Evolutionary conservation across 2,888 invertebrate genomes (phyloP), one percentile per base, ranked within the genome.

Genomic region (Sceliomorpha sp.): DNA sequence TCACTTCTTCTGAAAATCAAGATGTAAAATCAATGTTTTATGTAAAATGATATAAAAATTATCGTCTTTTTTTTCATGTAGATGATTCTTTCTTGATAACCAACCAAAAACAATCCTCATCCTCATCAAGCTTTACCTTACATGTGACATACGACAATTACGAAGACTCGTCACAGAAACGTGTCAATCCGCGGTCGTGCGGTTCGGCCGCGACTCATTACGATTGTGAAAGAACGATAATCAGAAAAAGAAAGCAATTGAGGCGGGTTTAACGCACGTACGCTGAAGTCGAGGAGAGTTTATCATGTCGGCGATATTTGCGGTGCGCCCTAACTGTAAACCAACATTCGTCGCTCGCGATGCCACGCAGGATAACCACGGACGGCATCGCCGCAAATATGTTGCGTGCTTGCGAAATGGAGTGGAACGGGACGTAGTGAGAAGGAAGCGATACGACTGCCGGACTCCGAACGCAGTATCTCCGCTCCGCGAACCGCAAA

Each of bases 401-500:
- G 72, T 66, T 59, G 67, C 59, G 59, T 67, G 67, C 59, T 59
- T 17, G 53, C 48, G 59, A 59, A 55, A 59, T 67, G 59, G 59
- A 59, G 47, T 59, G 59, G 24, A 67, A 67, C 29, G 67, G 53
- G 48, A 32, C 48, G 29, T 53, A 59, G 67, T 59, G 67, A 47
- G 59, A 67, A 67, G 72, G 58, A 68, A 60, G 73, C 66, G 48
- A 34, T 68, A 71, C 66, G 71, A 68, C 73, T 74, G 55, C 53
- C 70, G 76, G 74, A 78, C 76, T 64, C 58, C 10, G 9, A 39
- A 45, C 68, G 66, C 60, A 53, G 58, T 75, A 74, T 62, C 73
- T 69, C 67, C 72, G 70, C 77, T 75, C 74, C 59, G 56, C 10
- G 72, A 72, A 79, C 79, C 78, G 72, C 79, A 78, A 74, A 75